Conservation (phyloP, 2,888 invertebrate genomes). For the Drosophila rubida region DNA sequence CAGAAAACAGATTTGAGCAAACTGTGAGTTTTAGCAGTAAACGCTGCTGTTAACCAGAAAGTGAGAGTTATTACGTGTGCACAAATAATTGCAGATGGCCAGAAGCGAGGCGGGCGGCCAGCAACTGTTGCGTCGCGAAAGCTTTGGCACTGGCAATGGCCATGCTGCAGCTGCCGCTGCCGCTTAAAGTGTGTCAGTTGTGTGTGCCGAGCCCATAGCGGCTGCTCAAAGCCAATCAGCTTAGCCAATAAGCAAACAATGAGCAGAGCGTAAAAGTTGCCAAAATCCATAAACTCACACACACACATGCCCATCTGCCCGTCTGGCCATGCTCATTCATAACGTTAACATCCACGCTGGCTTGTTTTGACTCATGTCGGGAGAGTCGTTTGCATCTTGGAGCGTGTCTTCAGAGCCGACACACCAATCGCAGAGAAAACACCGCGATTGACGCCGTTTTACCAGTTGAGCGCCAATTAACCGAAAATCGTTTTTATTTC, state of each 20-base stretch:
- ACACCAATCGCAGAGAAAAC: slow-evolving; percentile 63
- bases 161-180: slow-evolving; percentile 12
- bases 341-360: background rate
- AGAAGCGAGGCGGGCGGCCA: slow-evolving; percentile 9
- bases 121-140: slow-evolving; percentile 14
- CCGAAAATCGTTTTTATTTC: slow-evolving; percentile 32
- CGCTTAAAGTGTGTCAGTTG: slow-evolving; percentile 61
- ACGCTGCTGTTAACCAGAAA: slow-evolving; percentile 49
- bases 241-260: slow-evolving; percentile 50
- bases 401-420: slow-evolving; percentile 41
- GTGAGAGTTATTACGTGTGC: slow-evolving; percentile 76
- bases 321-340: slow-evolving; percentile 17
- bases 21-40: slow-evolving; percentile 23
- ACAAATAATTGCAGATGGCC: slow-evolving; percentile 58
- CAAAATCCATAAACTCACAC: slow-evolving; percentile 47
- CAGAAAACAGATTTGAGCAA: slow-evolving; percentile 36
- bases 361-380: slow-evolving; percentile 12
- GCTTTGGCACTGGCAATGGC: slow-evolving; percentile 26
- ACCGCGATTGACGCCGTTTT: slow-evolving; percentile 39
- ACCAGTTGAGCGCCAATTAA: slow-evolving; percentile 53
- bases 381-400: slow-evolving; percentile 27
- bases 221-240: slow-evolving; percentile 38
- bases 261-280: slow-evolving; percentile 45
- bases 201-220: slow-evolving; percentile 29
- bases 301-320: background rate